phyloP scores from a whole-genome alignment of 2,888 invertebrate genomes.

The Nymphalis c-album region DNA sequence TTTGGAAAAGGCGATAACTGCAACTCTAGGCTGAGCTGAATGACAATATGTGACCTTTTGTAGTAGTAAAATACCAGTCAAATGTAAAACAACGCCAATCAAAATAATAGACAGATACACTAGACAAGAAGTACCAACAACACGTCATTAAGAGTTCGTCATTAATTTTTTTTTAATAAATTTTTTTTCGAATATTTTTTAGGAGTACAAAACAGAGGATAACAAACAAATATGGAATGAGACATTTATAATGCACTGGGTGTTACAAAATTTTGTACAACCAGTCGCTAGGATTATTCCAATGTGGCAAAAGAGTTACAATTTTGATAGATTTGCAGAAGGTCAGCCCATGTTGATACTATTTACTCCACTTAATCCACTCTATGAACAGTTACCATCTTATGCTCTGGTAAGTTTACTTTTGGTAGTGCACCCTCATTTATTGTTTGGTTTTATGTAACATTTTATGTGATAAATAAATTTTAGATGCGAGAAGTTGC shows the following conservation, averaged over 20 bases:
- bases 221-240: conserved; percentile 62
- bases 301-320: conserved; percentile 85
- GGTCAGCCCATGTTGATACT: conserved; percentile 87
- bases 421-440: background rate
- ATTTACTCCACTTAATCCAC: conserved; percentile 89
- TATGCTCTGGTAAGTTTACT: conserved; percentile 84
- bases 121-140: too few relatives aligned
- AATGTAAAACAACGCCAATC: too few relatives aligned
- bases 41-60: too few relatives aligned
- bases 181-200: too few relatives aligned
- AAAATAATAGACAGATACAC: too few relatives aligned
- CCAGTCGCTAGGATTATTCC: conserved; percentile 86
- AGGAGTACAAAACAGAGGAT: conserved; percentile 79
- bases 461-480: conserved; percentile 21
- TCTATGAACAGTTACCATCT: conserved; percentile 83
- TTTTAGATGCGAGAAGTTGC: conserved; percentile 86
- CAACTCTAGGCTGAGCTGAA: too few relatives aligned
- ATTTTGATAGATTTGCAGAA: conserved; percentile 84
- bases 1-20: too few relatives aligned
- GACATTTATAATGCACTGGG: conserved; percentile 79
- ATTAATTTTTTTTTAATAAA: too few relatives aligned
- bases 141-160: too few relatives aligned
- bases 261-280: conserved; percentile 82
- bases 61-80: too few relatives aligned
- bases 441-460: background rate